Percentiles rank a stretch among this genome's conserved stretches.
Conservation (phyloP, 2,797 vertebrate genomes). For the Hyperoplus lanceolatus region DNA sequence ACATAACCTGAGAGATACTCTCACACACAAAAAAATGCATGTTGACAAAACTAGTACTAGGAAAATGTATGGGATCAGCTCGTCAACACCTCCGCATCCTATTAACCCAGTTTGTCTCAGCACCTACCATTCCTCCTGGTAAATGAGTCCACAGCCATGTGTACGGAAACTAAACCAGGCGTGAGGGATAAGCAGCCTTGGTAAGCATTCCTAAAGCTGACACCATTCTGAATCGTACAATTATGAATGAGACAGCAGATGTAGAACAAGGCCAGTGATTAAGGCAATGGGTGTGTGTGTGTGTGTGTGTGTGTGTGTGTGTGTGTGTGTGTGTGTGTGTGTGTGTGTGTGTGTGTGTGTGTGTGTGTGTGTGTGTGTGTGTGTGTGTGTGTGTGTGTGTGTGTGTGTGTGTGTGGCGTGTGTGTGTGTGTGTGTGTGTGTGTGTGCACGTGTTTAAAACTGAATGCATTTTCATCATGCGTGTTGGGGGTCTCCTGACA, state of each 20-base stretch:
- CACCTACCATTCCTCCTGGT: conserved; percentile 53
- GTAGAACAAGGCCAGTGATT: conserved; percentile 70
- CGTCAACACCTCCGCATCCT: conserved; percentile 28
- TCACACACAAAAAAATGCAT: no score
- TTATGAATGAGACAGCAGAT: conserved; percentile 73
- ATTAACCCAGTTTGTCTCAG: conserved; percentile 73
- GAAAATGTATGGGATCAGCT: conserved; percentile 24
- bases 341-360: conserved; percentile 30
- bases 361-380: conserved; percentile 31
- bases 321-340: conserved; percentile 17
- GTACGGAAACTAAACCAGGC: conserved; percentile 35
- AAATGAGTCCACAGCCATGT: conserved; percentile 45
- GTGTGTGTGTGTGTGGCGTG: conserved; percentile 14
- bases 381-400: conserved; percentile 16
- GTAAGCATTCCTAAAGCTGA: conserved; percentile 68
- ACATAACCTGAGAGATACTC: no score
- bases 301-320: conserved; percentile 33
- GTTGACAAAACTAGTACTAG: no score
- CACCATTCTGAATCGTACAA: conserved; percentile 53
- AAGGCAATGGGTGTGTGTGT: conserved; percentile 24
- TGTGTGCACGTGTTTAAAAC: conserved; percentile 29
- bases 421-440: conserved; percentile 17
- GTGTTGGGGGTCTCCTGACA: conserved; percentile 51
- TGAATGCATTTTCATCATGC: conserved; percentile 46
- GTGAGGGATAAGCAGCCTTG: conserved; percentile 45